Conservation (phyloP, 92 coral and sea anemone species). For the Metridium senile region DNA sequence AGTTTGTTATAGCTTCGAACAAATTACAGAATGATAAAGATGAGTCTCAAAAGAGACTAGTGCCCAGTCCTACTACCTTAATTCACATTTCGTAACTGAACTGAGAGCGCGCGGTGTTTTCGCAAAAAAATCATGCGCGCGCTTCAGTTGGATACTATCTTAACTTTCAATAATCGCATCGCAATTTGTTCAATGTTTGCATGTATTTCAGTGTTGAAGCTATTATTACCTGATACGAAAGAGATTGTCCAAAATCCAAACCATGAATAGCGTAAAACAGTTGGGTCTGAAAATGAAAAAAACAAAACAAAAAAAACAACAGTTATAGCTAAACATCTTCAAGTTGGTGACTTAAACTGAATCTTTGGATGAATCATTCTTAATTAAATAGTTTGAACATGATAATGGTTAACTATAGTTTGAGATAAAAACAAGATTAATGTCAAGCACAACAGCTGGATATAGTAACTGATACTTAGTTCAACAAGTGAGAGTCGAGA, state of each 20-base stretch:
- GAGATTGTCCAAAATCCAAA: neutral
- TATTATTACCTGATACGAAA: constrained; percentile 6
- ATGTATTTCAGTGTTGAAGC: neutral
- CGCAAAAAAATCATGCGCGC: neutral
- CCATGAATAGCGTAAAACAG: constrained; percentile 1
- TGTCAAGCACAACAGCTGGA: neutral
- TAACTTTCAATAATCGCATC: no score
- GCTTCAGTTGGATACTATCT: no score
- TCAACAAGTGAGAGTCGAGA: no score
- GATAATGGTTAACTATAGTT: no score
- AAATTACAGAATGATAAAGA: no score
- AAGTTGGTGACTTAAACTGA: no score
- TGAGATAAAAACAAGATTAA: no score
- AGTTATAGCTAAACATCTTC: no score
- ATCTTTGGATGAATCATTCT: no score
- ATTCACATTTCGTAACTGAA: neutral
- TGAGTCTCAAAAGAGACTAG: no score
- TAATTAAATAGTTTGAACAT: no score
- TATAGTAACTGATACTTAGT: neutral
- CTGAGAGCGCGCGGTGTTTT: neutral
- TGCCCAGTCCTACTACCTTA: neutral
- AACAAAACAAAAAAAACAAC: neutral
- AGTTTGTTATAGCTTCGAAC: no score
- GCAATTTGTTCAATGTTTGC: neutral
- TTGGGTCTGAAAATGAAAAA: neutral